A percentile compares a stretch with the other conserved stretches of the same genome.
These are phyloP conservation scores for Aplochiton taeniatus DNA, from an alignment of 2,797 vertebrate genomes.

Conservation along the genomic window DNA sequence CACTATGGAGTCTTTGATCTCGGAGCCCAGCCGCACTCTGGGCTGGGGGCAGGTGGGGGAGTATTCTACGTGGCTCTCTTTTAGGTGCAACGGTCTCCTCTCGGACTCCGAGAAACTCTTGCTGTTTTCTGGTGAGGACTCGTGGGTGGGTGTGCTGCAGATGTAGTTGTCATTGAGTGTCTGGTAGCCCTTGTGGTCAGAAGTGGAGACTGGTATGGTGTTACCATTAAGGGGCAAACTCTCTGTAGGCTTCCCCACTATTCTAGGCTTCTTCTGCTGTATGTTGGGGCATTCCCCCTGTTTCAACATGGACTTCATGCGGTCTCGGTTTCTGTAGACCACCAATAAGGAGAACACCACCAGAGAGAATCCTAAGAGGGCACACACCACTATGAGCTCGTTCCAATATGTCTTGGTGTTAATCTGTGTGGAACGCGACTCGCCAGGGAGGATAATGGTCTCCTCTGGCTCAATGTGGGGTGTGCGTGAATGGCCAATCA, in stretches of 20 bases:
- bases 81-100: slow-evolving; percentile 84
- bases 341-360: slow-evolving; percentile 79
- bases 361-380: slow-evolving; percentile 73
- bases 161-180: slow-evolving; percentile 90
- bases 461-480: slow-evolving; percentile 56
- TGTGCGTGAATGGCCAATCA: slow-evolving; percentile 62
- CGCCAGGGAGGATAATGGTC: slow-evolving; percentile 54
- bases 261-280: slow-evolving; percentile 81
- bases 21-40: slow-evolving; percentile 89
- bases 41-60: slow-evolving; percentile 85
- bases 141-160: slow-evolving; percentile 83
- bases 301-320: slow-evolving; percentile 89
- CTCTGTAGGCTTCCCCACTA: slow-evolving; percentile 78
- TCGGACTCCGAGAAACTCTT: slow-evolving; percentile 87
- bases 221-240: slow-evolving; percentile 86
- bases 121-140: slow-evolving; percentile 79
- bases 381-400: slow-evolving; percentile 86
- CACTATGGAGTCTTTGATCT: slow-evolving; percentile 95
- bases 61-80: slow-evolving; percentile 89
- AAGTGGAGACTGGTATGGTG: slow-evolving; percentile 74
- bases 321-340: slow-evolving; percentile 81
- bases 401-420: slow-evolving; percentile 86
- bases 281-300: slow-evolving; percentile 78
- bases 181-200: slow-evolving; percentile 97
- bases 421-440: slow-evolving; percentile 61